Evolutionary conservation across 2,113 vertebrate species (phyloP).

Genomic region (Melanerpes formicivorus): DNA sequence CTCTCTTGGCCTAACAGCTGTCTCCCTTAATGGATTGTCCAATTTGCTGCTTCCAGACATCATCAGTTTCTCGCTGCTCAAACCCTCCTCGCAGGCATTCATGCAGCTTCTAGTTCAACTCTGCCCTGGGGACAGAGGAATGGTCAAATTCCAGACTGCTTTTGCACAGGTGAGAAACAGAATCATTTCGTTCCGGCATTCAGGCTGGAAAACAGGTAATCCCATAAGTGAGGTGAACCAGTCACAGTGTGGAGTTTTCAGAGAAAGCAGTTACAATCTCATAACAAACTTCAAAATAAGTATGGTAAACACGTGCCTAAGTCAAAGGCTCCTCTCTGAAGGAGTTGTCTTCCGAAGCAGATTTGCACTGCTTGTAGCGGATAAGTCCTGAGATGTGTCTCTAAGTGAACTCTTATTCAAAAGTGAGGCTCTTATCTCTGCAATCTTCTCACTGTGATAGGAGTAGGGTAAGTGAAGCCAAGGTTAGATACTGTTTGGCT

Average conservation of each 20-base stretch:
- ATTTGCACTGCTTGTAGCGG: constrained; percentile 24
- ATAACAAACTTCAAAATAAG: background rate
- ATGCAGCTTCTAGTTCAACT: background rate
- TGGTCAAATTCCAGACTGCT: background rate
- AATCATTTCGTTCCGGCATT: background rate
- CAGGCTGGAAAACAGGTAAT: background rate
- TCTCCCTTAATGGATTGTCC: constrained; percentile 4
- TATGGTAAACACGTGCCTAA: background rate
- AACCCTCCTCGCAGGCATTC: background rate
- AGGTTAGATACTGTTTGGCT: constrained; percentile 41
- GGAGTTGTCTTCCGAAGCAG: background rate
- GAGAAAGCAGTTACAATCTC: background rate
- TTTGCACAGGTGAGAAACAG: background rate
- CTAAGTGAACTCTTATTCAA: background rate
- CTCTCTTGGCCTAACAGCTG: constrained; percentile 59
- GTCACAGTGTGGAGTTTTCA: background rate
- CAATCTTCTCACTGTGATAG: constrained; percentile 11
- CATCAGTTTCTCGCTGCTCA: background rate
- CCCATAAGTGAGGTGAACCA: background rate
- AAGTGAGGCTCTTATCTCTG: constrained; percentile 40
- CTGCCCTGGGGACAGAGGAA: background rate
- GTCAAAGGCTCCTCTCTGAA: background rate
- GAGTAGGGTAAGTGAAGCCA: constrained; percentile 48
- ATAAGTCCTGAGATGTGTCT: background rate
- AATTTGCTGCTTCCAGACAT: constrained; percentile 3